Evolutionary conservation across 2,113 vertebrate genomes (phyloP).

Genomic region (Pollimyrus isidori): DNA sequence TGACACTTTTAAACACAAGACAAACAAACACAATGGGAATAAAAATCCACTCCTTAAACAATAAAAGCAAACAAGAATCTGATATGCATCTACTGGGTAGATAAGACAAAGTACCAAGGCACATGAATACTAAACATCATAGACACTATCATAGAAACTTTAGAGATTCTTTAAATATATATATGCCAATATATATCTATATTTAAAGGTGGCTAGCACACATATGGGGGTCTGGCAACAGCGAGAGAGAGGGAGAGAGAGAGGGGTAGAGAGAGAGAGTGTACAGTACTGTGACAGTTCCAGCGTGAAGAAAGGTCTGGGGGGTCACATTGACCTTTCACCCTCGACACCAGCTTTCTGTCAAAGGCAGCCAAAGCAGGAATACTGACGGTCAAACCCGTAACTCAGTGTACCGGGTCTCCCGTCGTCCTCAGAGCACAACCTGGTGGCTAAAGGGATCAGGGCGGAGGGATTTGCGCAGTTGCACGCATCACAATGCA

Average conservation of each 20-base stretch:
- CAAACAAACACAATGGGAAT: conserved; percentile 45
- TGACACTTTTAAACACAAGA: conserved; percentile 36
- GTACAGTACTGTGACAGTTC: not conserved
- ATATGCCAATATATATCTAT: conserved; percentile 42
- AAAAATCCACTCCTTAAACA: conserved; percentile 34
- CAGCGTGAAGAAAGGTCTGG: not conserved
- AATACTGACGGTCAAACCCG: conserved; percentile 42
- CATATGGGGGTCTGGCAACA: conserved; percentile 34
- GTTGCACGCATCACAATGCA: not conserved
- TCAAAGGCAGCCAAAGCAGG: conserved; percentile 40
- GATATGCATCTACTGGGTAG: conserved; percentile 53
- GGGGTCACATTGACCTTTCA: not conserved
- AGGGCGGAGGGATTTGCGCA: not conserved
- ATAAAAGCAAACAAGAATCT: conserved; percentile 47
- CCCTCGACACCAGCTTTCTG: not conserved
- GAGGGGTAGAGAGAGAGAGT: not conserved
- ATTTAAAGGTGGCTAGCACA: conserved; percentile 50
- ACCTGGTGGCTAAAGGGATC: not conserved
- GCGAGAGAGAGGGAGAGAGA: not conserved
- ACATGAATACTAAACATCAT: conserved; percentile 65
- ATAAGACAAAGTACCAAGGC: conserved; percentile 82
- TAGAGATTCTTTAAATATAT: conserved; percentile 56
- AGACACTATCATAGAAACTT: conserved; percentile 47
- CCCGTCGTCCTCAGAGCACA: conserved; percentile 20
- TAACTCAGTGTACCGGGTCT: conserved; percentile 28